Conservation (phyloP, 2,113 vertebrate species). For the Daboia siamensis region DNA sequence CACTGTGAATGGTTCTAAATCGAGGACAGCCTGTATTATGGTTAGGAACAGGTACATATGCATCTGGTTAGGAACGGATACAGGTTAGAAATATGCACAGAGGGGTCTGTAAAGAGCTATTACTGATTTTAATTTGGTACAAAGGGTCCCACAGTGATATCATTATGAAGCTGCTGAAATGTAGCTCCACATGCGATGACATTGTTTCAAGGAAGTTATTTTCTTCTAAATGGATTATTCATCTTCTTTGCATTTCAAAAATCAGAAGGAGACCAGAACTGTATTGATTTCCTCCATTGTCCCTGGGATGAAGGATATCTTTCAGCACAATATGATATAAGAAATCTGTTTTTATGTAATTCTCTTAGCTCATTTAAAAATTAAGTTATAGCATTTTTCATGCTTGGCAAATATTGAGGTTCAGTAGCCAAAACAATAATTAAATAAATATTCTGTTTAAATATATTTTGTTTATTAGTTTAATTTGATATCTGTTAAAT, state of each 20-base stretch:
- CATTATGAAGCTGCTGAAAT: slow-evolving; percentile 40
- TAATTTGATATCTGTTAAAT: background rate
- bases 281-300: slow-evolving; percentile 25
- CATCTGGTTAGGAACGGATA: background rate
- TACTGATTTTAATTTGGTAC: slow-evolving; percentile 29
- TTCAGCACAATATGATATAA: slow-evolving; percentile 4
- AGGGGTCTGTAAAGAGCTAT: background rate
- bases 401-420: slow-evolving; percentile 50
- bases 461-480: background rate
- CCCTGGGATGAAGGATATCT: slow-evolving; percentile 34
- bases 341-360: slow-evolving; percentile 49
- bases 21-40: background rate
- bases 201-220: slow-evolving; percentile 36
- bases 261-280: background rate
- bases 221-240: slow-evolving; percentile 37
- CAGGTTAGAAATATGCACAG: background rate
- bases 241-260: slow-evolving; percentile 44
- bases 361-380: slow-evolving; percentile 23
- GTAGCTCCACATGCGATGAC: slow-evolving; percentile 47
- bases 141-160: slow-evolving; percentile 5
- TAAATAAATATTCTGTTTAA: background rate
- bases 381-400: slow-evolving; percentile 45
- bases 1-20: background rate
- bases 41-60: background rate
- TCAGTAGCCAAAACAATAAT: slow-evolving; percentile 38